Evolutionary conservation across 1,140 invertebrate species (phyloP).

Genomic region (Aphis gossypii): DNA sequence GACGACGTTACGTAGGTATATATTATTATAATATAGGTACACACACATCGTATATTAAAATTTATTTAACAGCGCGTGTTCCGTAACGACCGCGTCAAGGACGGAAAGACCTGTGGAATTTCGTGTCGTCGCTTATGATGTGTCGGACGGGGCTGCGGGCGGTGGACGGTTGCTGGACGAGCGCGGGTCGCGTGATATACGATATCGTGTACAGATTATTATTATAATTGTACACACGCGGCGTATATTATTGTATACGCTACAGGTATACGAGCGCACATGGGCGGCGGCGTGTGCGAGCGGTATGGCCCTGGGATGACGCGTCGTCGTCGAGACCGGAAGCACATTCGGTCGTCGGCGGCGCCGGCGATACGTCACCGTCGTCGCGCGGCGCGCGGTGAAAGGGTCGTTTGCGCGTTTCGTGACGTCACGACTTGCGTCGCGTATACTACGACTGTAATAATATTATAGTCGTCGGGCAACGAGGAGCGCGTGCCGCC

Average conservation of each 20-base stretch:
- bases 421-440: not conserved
- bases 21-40: not conserved
- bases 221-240: not conserved
- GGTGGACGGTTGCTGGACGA: not conserved
- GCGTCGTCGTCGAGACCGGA: not conserved
- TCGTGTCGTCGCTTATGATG: not conserved
- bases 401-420: not conserved
- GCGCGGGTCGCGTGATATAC: not conserved
- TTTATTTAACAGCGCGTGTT: not conserved
- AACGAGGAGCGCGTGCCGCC: not conserved
- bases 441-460: not conserved
- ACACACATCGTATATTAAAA: too few species aligned
- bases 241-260: not conserved
- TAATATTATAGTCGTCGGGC: too few species aligned
- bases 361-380: conserved; percentile 39
- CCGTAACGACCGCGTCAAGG: conserved; percentile 28
- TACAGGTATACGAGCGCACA: too few species aligned
- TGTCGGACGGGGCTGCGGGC: not conserved
- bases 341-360: not conserved
- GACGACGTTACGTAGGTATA: not conserved
- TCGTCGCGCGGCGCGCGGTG: not conserved
- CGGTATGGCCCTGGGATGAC: conserved; percentile 19
- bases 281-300: not conserved
- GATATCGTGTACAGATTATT: not conserved
- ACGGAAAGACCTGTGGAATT: conserved; percentile 41